These are phyloP conservation scores for Stegastes partitus DNA, from an alignment of 2,113 vertebrate genomes.

Conservation along the genomic window DNA sequence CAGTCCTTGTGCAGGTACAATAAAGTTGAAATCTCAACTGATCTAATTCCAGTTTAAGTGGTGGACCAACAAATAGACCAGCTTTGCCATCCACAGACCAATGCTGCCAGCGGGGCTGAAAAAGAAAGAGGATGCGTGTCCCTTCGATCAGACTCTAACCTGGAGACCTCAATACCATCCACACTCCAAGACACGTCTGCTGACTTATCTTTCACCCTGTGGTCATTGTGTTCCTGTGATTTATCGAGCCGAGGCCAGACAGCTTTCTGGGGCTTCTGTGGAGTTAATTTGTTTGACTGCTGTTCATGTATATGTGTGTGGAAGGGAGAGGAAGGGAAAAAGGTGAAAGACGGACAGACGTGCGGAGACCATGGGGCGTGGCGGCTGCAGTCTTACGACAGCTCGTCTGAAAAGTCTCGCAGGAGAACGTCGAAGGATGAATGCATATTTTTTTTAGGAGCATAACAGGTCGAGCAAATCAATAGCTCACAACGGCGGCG, in stretches of 20 bases:
- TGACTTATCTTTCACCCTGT: slow-evolving; percentile 22
- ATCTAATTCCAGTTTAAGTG: neutral
- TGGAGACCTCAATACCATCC: neutral
- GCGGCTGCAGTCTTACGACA: neutral
- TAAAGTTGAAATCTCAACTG: neutral
- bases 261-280: slow-evolving; percentile 15
- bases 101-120: neutral
- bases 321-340: neutral
- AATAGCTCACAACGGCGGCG: neutral
- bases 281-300: slow-evolving; percentile 26
- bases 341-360: neutral
- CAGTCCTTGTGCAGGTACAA: neutral
- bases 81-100: accelerated
- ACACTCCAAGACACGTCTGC: slow-evolving; percentile 15
- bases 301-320: neutral
- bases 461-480: neutral
- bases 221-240: slow-evolving; percentile 28
- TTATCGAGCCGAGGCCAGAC: slow-evolving; percentile 23
- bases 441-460: neutral
- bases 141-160: slow-evolving; percentile 11
- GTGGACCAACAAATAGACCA: neutral
- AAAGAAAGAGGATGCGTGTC: slow-evolving; percentile 6
- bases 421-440: slow-evolving; percentile 6
- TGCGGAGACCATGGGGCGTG: neutral
- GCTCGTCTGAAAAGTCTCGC: slow-evolving; percentile 12